Evolutionary conservation across 2,888 invertebrate genomes (phyloP).

Genomic region (Melangyna quadrimaculata): DNA sequence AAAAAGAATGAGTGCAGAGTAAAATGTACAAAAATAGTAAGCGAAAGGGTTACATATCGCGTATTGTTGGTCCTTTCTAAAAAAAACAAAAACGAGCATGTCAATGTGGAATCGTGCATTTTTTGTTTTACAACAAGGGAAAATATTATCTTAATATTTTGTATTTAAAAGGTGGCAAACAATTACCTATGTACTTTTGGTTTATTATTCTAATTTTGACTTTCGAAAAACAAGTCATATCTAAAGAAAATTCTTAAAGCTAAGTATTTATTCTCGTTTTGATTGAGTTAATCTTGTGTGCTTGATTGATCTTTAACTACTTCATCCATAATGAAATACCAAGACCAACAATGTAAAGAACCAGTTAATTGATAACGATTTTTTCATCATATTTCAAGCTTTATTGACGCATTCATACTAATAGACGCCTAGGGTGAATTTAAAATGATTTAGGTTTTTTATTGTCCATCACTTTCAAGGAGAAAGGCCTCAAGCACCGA

Average conservation of each 20-base stretch:
- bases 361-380: conserved; percentile 31
- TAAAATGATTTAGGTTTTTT: not conserved
- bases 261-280: too few species aligned
- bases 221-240: too few species aligned
- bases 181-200: not conserved
- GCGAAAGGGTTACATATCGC: conserved; percentile 37
- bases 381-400: conserved; percentile 12
- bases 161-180: not conserved
- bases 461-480: not conserved
- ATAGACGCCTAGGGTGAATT: not conserved
- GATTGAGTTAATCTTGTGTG: not conserved
- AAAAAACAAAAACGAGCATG: not conserved
- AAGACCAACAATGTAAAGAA: not conserved
- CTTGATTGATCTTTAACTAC: not conserved
- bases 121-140: not conserved
- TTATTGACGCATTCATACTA: not conserved
- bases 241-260: too few species aligned
- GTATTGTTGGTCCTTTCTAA: not conserved
- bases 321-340: not conserved
- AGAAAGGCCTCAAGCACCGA: not conserved
- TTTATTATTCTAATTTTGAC: not conserved
- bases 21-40: not conserved
- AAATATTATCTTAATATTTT: not conserved
- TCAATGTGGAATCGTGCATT: not conserved
- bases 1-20: not conserved